phyloP scores from a whole-genome alignment of 2,113 vertebrate genomes.

The Aramus guarauna region DNA sequence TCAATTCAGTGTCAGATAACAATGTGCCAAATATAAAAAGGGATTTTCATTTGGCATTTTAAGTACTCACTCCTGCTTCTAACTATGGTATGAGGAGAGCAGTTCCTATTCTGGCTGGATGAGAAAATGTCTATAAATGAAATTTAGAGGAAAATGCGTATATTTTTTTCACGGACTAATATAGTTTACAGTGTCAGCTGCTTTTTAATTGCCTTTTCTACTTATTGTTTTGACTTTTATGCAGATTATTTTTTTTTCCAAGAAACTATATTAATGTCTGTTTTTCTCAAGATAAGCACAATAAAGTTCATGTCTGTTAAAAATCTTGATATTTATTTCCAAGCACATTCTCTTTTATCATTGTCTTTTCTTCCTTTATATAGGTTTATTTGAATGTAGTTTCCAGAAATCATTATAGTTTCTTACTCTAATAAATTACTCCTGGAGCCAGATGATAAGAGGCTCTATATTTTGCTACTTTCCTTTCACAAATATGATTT shows the following conservation, averaged over 20 bases:
- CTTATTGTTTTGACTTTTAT: not conserved
- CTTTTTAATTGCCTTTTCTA: not conserved
- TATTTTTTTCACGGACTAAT: not conserved
- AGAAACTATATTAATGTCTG: not conserved
- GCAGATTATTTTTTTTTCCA: not conserved
- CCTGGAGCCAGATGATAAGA: not conserved
- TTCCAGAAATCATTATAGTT: not conserved
- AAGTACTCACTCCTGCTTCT: not conserved
- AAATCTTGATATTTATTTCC: not conserved
- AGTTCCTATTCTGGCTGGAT: conserved; percentile 35
- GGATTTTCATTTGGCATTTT: conserved; percentile 57
- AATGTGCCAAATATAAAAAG: conserved; percentile 53
- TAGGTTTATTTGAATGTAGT: not conserved
- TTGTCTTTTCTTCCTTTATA: not conserved
- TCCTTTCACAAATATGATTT: not conserved
- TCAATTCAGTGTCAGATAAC: conserved; percentile 33
- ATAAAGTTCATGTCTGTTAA: not conserved
- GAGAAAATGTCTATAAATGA: conserved; percentile 51
- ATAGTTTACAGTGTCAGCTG: not conserved
- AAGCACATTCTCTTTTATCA: not conserved
- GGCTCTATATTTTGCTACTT: not conserved
- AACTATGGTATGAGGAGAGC: conserved; percentile 24
- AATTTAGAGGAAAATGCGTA: not conserved
- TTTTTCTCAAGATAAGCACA: not conserved
- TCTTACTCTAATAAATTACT: not conserved